phyloP scores from a whole-genome alignment of 2,797 vertebrate species.

The Cuniculus paca region DNA sequence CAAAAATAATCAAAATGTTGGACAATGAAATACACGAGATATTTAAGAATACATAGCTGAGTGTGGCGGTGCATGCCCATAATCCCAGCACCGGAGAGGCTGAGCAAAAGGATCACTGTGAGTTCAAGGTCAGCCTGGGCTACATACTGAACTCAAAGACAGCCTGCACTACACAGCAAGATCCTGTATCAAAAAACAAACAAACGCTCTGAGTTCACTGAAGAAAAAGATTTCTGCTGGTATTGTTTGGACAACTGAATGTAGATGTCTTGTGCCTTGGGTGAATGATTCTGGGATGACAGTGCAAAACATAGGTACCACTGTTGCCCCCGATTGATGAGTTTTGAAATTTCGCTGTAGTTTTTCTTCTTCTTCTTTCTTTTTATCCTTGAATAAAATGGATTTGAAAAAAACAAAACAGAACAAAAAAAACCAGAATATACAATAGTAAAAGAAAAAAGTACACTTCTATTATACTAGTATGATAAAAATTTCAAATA shows the following conservation, averaged over 20 bases:
- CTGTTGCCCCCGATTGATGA: too few species aligned
- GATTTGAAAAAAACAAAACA: too few species aligned
- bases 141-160: background rate
- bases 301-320: too few species aligned
- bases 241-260: too few species aligned
- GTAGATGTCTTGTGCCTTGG: too few species aligned
- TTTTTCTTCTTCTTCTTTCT: too few species aligned
- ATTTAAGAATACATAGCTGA: constrained; percentile 80
- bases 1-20: constrained; percentile 81
- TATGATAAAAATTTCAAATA: constrained; percentile 62
- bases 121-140: background rate
- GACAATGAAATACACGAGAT: constrained; percentile 85
- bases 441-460: constrained; percentile 81
- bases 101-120: background rate
- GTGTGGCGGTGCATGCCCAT: background rate
- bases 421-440: constrained; percentile 79
- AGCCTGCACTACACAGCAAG: background rate
- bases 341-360: too few species aligned
- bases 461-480: constrained; percentile 59
- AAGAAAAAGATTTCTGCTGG: too few species aligned
- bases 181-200: background rate
- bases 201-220: too few species aligned
- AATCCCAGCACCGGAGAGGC: background rate
- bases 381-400: too few species aligned
- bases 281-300: too few species aligned